Percentiles rank a stretch among this genome's conserved stretches.
These are phyloP conservation scores for Oryctes rhinoceros DNA, from an alignment of 1,140 invertebrate genomes.

Conservation along the genomic window DNA sequence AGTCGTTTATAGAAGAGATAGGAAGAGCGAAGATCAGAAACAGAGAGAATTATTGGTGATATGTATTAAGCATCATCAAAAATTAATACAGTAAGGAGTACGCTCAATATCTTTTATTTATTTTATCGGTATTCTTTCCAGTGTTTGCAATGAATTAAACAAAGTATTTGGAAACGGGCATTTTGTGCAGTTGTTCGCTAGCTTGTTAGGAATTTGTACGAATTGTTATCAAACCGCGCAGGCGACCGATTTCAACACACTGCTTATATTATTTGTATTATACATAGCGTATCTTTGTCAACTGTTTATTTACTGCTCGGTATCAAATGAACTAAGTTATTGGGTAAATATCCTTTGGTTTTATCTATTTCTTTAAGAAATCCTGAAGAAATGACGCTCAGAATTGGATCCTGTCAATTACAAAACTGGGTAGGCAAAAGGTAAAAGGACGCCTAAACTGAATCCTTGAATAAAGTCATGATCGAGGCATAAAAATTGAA, in stretches of 20 bases:
- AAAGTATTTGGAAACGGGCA: neutral
- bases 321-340: neutral
- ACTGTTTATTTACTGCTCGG: neutral
- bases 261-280: neutral
- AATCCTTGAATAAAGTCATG: too few species aligned
- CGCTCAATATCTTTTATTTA: neutral
- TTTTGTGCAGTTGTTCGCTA: conserved; percentile 2
- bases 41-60: conserved; percentile 1
- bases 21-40: neutral
- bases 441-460: too few species aligned
- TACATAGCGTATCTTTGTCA: neutral
- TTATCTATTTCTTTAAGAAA: too few species aligned
- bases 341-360: neutral
- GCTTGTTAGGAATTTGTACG: neutral
- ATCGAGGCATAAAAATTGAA: too few species aligned
- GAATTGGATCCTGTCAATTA: too few species aligned
- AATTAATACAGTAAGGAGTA: neutral
- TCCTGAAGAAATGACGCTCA: too few species aligned
- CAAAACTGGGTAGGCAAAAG: too few species aligned
- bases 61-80: neutral
- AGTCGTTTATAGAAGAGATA: neutral
- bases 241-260: neutral
- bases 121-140: neutral
- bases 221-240: neutral
- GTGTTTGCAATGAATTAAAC: neutral